Evolutionary conservation across 2,888 invertebrate genomes (phyloP), one percentile per base, ranked within the genome.

Genomic region (Ennomos quercinarius): DNA sequence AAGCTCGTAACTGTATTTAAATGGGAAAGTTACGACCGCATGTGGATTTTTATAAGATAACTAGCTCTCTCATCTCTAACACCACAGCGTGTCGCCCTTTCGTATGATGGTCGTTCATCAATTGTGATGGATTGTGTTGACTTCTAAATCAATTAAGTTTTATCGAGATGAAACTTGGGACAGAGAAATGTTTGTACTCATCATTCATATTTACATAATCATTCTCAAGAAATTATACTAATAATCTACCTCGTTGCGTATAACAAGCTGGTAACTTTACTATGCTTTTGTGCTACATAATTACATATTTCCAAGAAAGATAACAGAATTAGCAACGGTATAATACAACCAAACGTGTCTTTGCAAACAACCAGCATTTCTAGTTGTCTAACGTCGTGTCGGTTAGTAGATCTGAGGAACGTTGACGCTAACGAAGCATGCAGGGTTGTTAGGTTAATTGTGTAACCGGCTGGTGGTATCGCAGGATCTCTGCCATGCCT

Each of bases 31-130:
- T 84, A 87, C 80, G 83, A 84, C 78, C 76, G 78, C 76, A 80
- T 84, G 86, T 86, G 81, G 86, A 86, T 84, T 86, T 87, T 87
- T 46, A 77, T 81, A 77, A 83, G 78, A 81, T 83, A 79, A 81
- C 79, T 67, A 63, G 70, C 72, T 75, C 71, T 76, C 76, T 47
- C 51, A 34, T 39, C 36, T 54, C 58, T 54, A 39, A 71, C 76
- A 76, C 74, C 74, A 37, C 55, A 56, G 66, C 74, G 68, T 71
- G 75, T 80, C 76, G 78, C 81, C 78, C 76, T 76, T 74, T 67
- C 68, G 66, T 63, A 64, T 64, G 60, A 51, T 64, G 63, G 70
- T 64, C 68, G 68, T 74, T 70, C 72, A 75, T 83, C 77, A 79
- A 78, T 77, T 77, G 74, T 72, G 68, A 72, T 71, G 60, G 63